Evolutionary conservation across 2,113 vertebrate species (phyloP).

Genomic region (Acrocephalus kingi): DNA sequence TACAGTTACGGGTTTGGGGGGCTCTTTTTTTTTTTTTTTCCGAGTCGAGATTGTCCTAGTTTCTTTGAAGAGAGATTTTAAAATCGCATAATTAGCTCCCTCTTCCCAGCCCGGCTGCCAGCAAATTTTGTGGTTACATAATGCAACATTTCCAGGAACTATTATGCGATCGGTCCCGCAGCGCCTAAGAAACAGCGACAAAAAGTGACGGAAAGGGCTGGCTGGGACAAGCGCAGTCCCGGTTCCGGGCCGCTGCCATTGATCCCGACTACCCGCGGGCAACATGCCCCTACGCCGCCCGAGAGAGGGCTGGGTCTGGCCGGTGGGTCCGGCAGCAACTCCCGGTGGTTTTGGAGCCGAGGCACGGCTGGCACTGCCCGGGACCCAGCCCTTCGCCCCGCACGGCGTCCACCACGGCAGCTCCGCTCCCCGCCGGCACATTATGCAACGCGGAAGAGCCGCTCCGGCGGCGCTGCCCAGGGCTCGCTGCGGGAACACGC

Average conservation of each 20-base stretch:
- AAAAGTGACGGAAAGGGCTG: background rate
- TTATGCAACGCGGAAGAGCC: background rate
- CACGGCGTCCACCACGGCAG: background rate
- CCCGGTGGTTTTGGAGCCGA: background rate
- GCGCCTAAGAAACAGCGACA: background rate
- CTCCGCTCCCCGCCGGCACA: background rate
- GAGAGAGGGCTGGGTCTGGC: background rate
- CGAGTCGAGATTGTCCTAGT: constrained; percentile 66
- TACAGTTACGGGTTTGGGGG: background rate
- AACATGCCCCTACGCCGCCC: background rate
- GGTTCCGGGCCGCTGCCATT: background rate
- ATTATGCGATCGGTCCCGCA: constrained; percentile 1
- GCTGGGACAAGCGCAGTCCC: background rate
- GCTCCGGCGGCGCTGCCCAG: background rate
- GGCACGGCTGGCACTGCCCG: background rate
- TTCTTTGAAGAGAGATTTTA: constrained; percentile 61
- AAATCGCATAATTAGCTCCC: background rate
- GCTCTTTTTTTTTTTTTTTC: background rate
- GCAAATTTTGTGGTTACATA: constrained; percentile 24
- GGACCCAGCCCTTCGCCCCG: background rate
- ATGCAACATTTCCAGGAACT: constrained; percentile 37
- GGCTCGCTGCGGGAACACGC: background rate
- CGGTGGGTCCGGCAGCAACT: background rate
- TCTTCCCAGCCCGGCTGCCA: background rate
- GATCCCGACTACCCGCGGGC: background rate